phyloP scores from a whole-genome alignment of 2,113 vertebrate species.

The Holacanthus passer region DNA sequence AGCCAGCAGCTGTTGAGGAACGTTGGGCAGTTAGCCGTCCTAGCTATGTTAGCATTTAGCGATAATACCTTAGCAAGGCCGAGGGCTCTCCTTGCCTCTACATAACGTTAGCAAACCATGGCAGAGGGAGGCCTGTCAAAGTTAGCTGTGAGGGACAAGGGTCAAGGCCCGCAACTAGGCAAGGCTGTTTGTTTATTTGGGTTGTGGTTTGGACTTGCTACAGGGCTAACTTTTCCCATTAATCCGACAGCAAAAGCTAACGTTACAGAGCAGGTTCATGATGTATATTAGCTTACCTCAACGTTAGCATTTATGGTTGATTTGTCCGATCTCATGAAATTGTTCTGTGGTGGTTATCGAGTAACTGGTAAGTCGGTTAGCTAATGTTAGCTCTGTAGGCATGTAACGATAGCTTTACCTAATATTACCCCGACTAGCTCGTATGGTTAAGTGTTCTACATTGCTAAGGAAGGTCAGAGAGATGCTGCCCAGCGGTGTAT shows the following conservation, averaged over 20 bases:
- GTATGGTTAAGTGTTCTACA: conserved; percentile 19
- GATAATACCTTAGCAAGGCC: conserved; percentile 66
- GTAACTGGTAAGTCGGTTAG: conserved; percentile 41
- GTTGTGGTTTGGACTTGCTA: conserved; percentile 4
- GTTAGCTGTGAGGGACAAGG: conserved; percentile 74
- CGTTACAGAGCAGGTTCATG: background rate
- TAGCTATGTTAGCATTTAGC: conserved; percentile 58
- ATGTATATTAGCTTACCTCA: background rate
- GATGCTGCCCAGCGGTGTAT: background rate
- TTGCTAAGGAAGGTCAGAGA: conserved; percentile 50
- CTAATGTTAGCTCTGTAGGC: conserved; percentile 34
- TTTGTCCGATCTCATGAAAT: conserved; percentile 1
- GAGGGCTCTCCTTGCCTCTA: conserved; percentile 52
- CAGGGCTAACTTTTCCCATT: conserved; percentile 1
- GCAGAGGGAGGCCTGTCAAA: conserved; percentile 70
- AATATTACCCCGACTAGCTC: background rate
- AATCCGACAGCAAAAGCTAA: background rate
- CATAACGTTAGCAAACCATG: conserved; percentile 45
- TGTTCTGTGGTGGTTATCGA: conserved; percentile 29
- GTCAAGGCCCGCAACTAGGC: conserved; percentile 69
- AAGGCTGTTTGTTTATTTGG: conserved; percentile 71
- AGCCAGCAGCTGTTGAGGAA: background rate
- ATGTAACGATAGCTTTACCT: conserved; percentile 39
- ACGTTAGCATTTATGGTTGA: background rate
- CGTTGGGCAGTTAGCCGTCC: conserved; percentile 35